Evolutionary conservation across 2,888 invertebrate species (phyloP), one percentile per base, ranked within the genome.

Genomic region (Synergus laeviventris): DNA sequence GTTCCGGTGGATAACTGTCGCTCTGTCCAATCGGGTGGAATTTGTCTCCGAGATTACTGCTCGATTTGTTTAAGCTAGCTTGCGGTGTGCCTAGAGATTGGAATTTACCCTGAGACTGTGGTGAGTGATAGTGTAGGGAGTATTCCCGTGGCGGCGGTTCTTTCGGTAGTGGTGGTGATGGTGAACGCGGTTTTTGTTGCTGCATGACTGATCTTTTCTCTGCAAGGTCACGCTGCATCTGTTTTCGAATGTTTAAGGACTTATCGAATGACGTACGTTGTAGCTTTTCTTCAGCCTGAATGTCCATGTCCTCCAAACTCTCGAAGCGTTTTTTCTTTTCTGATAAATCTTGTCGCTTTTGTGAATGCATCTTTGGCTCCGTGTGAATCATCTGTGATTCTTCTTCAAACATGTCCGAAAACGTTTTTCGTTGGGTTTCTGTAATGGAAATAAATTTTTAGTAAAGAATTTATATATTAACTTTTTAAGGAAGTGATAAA

Each of bases 161-260:
- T 80, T 91, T 91, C 79, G 93, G 93, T 73, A 93, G 92, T 59
- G 93, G 93, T 2, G 91, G 89, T 12, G 80, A 31, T 1, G 80
- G 79, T 14, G 81, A 79, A 36, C 76, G 80, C 2, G 91, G 87
- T 31, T 90, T 90, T 81, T 18, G 87, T 83, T 74, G 81, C 4
- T 49, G 49, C 9, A n/a, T n/a, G n/a, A 9, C n/a, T 49, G 85
- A 86, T 18, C 90, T 86, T 74, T 90, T 90, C 3, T 91, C 90
- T 0, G 86, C 85, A 36, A 90, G 80, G 12, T 90, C 90, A 0
- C 90, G 89, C 62, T 89, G 89, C 88, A 90, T 89, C 78, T 91
- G 90, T 60, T 90, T 91, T 1, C 91, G 86, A 21, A 89, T 87
- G 42, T 89, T 90, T 74, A 89, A 81, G 0, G 89, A 87, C 45